Evolutionary conservation across 2,888 invertebrate species (phyloP), one percentile per base, ranked within the genome.

Genomic region (Acronicta leporina): DNA sequence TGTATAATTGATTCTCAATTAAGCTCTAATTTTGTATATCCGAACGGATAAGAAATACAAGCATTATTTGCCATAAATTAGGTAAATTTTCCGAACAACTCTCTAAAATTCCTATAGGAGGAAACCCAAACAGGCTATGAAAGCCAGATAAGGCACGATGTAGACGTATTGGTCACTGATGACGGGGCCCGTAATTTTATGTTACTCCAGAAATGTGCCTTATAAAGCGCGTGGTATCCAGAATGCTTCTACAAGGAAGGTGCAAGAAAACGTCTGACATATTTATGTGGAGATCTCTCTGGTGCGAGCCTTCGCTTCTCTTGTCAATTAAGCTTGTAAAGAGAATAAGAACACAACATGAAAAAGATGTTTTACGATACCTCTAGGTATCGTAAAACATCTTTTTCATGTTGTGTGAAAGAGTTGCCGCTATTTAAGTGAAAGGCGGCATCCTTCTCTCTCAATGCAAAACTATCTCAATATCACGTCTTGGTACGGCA

Each of bases 311-410:
- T 43, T 45, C 49, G 45, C 52, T 68, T 63, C 66, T 66, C 68
- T 63, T 73, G 75, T 77, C 80, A 79, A 82, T 80, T 77, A 81
- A 60, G 73, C 47, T 55, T 73, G 78, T 72, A 66, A 70, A 63
- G 40, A 57, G 70, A 59, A 52, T 49, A 49, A 10, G 38, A n/a
- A n/a, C n/a, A n/a, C n/a, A n/a, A n/a, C n/a, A n/a, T n/a, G n/a
- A n/a, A n/a, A n/a, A n/a, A n/a, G n/a, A n/a, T n/a, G n/a, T n/a
- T n/a, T n/a, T n/a, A n/a, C n/a, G n/a, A n/a, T n/a, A n/a, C n/a
- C n/a, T n/a, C n/a, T n/a, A n/a, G n/a, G n/a, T n/a, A n/a, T n/a
- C 20, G 20, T 20, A 20, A n/a, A n/a, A 2, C 20, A 20, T 20
- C 20, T 20, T 20, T 20, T n/a, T 20, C 2, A 20, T 2, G 20